Conservation (phyloP, 1,140 invertebrate genomes). For the honey bee (Apis mellifera) region DNA sequence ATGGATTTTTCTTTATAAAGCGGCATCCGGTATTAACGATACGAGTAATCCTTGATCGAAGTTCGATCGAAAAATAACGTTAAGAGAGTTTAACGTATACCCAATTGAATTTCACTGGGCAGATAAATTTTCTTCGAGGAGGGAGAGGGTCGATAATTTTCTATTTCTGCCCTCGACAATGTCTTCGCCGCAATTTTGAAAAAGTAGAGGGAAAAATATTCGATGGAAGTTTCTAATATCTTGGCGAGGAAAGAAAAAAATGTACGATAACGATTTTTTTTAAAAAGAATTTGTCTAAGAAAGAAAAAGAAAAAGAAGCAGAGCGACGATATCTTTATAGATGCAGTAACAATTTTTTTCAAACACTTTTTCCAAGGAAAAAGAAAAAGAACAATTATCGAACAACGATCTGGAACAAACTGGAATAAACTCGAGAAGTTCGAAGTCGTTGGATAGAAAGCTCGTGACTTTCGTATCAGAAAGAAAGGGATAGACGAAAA, state of each 20-base stretch:
- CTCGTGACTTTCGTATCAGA: background rate
- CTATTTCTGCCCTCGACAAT: no score
- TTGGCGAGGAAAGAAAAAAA: no score
- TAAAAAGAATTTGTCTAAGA: no score
- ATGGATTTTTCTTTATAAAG: slow-evolving; percentile 54
- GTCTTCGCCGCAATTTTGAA: no score
- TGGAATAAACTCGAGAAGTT: background rate
- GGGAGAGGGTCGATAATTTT: no score
- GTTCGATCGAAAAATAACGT: background rate
- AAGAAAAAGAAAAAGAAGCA: no score
- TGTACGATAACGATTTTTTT: no score
- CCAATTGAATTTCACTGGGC: background rate
- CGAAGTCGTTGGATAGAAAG: background rate
- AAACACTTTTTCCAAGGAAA: background rate
- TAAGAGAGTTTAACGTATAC: background rate
- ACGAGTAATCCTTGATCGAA: background rate
- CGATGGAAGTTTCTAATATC: no score
- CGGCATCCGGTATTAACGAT: background rate
- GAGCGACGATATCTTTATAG: background rate
- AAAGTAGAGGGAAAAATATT: no score
- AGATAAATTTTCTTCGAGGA: background rate
- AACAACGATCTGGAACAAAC: background rate
- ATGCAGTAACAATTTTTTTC: background rate
- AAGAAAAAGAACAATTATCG: background rate
- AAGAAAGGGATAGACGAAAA: background rate